Percentiles rank a stretch among this genome's conserved stretches.
Evolutionary conservation across 2,888 invertebrate genomes (phyloP).

Genomic region (Drosophila diplacantha): DNA sequence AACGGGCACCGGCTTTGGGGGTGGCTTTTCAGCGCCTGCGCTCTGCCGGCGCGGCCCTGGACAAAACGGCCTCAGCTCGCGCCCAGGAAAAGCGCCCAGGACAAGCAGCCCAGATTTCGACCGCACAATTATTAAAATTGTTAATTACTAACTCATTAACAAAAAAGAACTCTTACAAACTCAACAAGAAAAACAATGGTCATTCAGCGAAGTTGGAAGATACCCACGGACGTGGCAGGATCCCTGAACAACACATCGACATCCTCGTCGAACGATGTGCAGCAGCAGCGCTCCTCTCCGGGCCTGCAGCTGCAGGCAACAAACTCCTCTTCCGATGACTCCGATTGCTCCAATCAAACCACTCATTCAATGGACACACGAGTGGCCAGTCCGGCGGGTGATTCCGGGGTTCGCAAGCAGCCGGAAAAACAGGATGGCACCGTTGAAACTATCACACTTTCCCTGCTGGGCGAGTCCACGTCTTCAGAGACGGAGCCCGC

Average conservation of each 20-base stretch:
- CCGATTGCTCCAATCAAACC: slow-evolving; percentile 77
- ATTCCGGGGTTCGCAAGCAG: slow-evolving; percentile 30
- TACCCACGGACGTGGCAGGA: slow-evolving; percentile 68
- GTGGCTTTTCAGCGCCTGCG: slow-evolving; percentile 42
- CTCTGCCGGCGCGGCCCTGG: slow-evolving; percentile 36
- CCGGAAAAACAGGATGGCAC: slow-evolving; percentile 34
- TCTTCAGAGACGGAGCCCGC: slow-evolving; percentile 43
- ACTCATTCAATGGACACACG: slow-evolving; percentile 76
- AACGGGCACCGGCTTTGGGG: slow-evolving; percentile 14
- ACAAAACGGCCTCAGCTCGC: slow-evolving; percentile 38
- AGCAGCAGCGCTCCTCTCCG: slow-evolving; percentile 67
- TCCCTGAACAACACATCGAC: slow-evolving; percentile 45
- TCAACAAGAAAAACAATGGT: slow-evolving; percentile 64
- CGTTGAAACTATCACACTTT: slow-evolving; percentile 26
- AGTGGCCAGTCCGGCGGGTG: slow-evolving; percentile 55
- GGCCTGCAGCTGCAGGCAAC: slow-evolving; percentile 52
- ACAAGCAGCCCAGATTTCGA: slow-evolving; percentile 17
- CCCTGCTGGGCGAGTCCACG: slow-evolving; percentile 38
- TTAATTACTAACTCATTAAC: slow-evolving; percentile 3
- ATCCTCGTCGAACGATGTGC: slow-evolving; percentile 18
- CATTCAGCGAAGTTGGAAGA: slow-evolving; percentile 77
- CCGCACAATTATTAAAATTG: slow-evolving; percentile 2
- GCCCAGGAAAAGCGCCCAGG: slow-evolving; percentile 34
- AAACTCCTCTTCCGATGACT: slow-evolving; percentile 76
- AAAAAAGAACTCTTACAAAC: background rate